Evolutionary conservation across 2,113 vertebrate genomes (phyloP).

Genomic region (Saccopteryx bilineata): DNA sequence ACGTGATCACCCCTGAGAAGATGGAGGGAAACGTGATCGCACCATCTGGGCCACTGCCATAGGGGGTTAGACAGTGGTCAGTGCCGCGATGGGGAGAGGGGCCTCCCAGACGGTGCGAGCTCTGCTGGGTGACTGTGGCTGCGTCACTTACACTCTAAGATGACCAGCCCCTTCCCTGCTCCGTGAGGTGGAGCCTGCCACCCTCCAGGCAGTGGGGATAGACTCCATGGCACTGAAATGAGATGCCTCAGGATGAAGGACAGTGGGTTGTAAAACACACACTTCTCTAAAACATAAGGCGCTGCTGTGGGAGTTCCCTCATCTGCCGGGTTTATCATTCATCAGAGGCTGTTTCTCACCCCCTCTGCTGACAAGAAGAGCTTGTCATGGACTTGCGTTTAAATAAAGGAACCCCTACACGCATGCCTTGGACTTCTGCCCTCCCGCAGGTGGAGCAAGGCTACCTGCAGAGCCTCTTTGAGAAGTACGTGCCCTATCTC

Average conservation of each 20-base stretch:
- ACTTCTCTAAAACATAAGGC: not conserved
- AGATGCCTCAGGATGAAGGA: not conserved
- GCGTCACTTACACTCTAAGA: not conserved
- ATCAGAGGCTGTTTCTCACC: rapidly evolving
- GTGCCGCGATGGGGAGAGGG: rapidly evolving
- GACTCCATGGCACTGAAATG: rapidly evolving
- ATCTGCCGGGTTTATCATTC: too few relatives aligned
- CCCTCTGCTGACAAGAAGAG: not conserved
- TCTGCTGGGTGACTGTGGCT: not conserved
- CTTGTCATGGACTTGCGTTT: not conserved
- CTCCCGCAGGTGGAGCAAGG: conserved; percentile 87
- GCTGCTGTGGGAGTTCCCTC: rapidly evolving
- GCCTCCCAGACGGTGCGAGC: rapidly evolving
- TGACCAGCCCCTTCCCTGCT: not conserved
- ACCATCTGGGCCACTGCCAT: rapidly evolving
- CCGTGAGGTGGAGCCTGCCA: not conserved
- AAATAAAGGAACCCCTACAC: not conserved
- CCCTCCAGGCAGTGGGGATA: not conserved
- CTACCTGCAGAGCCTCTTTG: conserved; percentile 90
- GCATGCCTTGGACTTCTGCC: not conserved
- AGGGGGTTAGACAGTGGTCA: rapidly evolving
- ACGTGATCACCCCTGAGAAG: not conserved
- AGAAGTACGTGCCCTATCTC: conserved; percentile 94
- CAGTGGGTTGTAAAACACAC: rapidly evolving
- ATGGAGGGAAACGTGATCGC: not conserved